Evolutionary conservation across 2,113 vertebrate species (phyloP).

Genomic region (Dermatemys mawii): DNA sequence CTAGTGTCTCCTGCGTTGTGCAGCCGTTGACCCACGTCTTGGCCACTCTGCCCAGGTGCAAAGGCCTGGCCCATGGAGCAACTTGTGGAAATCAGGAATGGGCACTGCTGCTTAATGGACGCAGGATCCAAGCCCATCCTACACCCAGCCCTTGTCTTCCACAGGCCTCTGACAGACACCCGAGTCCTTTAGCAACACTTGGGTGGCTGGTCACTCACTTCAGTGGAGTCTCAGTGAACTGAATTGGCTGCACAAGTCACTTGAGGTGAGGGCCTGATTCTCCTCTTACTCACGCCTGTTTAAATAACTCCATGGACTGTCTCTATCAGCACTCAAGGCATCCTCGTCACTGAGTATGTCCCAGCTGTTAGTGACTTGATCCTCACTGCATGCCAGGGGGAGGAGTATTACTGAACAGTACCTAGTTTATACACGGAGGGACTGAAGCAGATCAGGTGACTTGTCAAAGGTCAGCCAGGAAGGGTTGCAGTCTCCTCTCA

Average conservation of each 20-base stretch:
- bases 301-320: background rate
- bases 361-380: too few species aligned
- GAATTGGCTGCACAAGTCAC: background rate
- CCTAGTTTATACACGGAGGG: background rate
- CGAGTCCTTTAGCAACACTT: background rate
- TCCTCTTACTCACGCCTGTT: background rate
- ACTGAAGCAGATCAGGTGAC: too few species aligned
- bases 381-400: too few species aligned
- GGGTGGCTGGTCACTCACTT: background rate
- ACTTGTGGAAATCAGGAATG: background rate
- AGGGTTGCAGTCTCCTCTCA: background rate
- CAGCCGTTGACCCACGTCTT: too few species aligned
- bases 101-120: background rate
- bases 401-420: background rate
- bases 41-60: too few species aligned
- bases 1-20: background rate
- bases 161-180: background rate
- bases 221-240: background rate
- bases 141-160: background rate
- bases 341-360: too few species aligned
- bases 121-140: background rate
- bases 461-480: background rate
- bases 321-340: background rate
- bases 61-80: background rate
- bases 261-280: background rate